Percentiles rank a stretch among this genome's conserved stretches.
Conservation (phyloP, 1,140 invertebrate species). For the Eciton burchellii region DNA sequence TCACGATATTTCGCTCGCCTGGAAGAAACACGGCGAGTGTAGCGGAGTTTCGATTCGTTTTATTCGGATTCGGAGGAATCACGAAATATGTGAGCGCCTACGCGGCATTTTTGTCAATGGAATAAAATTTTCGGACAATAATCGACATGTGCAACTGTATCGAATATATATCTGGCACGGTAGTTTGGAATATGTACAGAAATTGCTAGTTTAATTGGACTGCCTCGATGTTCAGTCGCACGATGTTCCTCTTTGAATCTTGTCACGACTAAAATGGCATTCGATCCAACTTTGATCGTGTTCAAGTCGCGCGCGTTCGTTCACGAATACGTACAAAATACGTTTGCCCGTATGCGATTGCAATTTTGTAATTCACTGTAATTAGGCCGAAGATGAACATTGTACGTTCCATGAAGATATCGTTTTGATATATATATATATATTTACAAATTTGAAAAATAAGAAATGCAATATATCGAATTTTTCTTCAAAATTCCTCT, state of each 20-base stretch:
- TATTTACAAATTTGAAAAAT: conserved; percentile 27
- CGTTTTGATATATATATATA: conserved; percentile 43
- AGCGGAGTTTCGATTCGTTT: background rate
- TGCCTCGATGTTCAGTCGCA: conserved; percentile 47
- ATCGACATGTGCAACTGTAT: conserved; percentile 58
- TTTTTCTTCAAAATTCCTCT: background rate
- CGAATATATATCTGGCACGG: conserved; percentile 61
- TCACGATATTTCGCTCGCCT: background rate
- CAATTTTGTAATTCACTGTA: background rate
- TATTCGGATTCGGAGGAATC: background rate
- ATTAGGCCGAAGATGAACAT: background rate
- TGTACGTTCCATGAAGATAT: background rate
- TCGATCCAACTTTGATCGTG: conserved; percentile 17
- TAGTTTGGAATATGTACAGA: conserved; percentile 63
- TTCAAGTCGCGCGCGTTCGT: conserved; percentile 16
- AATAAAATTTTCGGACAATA: conserved; percentile 1
- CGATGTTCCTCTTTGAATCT: conserved; percentile 18
- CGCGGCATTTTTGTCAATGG: conserved; percentile 13
- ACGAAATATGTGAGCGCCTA: background rate
- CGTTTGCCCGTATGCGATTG: background rate
- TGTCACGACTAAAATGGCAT: conserved; percentile 37
- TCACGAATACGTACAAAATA: background rate
- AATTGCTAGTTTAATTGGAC: conserved; percentile 49
- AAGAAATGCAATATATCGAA: conserved; percentile 11
- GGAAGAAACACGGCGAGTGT: background rate